Evolutionary conservation across 1,140 invertebrate genomes (phyloP).

Genomic region (Ostrea edulis): DNA sequence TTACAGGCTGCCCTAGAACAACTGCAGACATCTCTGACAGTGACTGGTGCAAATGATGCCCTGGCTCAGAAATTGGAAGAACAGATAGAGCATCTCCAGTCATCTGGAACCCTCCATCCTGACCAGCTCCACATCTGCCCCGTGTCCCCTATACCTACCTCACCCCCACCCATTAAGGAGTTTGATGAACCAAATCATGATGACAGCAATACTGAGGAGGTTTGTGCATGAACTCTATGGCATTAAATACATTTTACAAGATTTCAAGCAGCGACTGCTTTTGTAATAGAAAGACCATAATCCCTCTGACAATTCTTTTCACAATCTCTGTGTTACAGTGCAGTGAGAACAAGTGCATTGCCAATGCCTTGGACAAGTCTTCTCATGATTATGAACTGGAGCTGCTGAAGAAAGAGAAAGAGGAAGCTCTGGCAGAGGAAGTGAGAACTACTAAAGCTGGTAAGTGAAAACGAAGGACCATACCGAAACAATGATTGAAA

Average conservation of each 20-base stretch:
- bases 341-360: neutral
- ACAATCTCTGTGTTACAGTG: neutral
- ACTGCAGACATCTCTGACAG: slow-evolving; percentile 14
- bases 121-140: slow-evolving; percentile 7
- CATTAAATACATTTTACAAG: neutral
- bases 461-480: slow-evolving; percentile 46
- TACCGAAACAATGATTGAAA: neutral
- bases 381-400: slow-evolving; percentile 71
- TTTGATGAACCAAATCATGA: neutral
- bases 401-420: slow-evolving; percentile 73
- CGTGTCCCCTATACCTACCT: slow-evolving; percentile 42
- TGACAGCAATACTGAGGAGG: neutral
- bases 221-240: neutral
- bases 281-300: neutral
- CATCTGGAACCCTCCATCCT: neutral
- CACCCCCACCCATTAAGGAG: slow-evolving; percentile 32
- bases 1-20: slow-evolving; percentile 2
- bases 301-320: too few species aligned
- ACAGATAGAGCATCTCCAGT: slow-evolving; percentile 33
- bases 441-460: slow-evolving; percentile 74
- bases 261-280: neutral
- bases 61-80: slow-evolving; percentile 24
- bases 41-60: neutral
- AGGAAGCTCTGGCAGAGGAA: slow-evolving; percentile 74
- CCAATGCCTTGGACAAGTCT: slow-evolving; percentile 54